Base-by-base conservation (phyloP, 2,888 invertebrate species). In the Dasypogon diadema region DNA sequence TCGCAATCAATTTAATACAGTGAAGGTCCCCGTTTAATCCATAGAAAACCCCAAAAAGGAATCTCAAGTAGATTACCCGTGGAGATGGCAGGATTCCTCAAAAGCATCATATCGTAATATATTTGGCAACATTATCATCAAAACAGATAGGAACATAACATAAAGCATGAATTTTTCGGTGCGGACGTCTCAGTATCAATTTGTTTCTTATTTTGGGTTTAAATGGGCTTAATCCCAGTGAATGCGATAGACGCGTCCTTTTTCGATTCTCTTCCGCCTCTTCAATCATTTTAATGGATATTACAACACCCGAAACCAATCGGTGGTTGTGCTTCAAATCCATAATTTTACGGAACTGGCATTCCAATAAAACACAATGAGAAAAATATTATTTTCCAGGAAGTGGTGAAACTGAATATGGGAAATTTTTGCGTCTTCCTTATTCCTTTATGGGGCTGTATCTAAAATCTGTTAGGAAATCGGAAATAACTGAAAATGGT, bases 251-350 rank as follows among this genome's bases (percentile, higher is more conserved):
- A 22, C 46, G 65, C 48, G 2, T 54, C 54, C 54, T 5, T 21
- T 54, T 22, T 54, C 18, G 54, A 54, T 18, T 22, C 54, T 16
- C 54, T 54, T 54, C 54, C 65, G 65, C 65, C 65, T 26, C 65
- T 48, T 68, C 65, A 68, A 68, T 68, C 65, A 68, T 68, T 68
- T 68, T 68, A 68, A 68, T 68, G 48, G 48, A 48, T 22, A 46
- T 68, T 68, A 48, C 48, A 48, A 48, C 48, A 10, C 48, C 48
- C 24, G 48, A 48, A 22, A 24, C 48, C 46, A n/a, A 68, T 68
- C 65, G 65, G 48, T 68, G 46, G 24, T 48, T 48, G 48, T 24
- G 46, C 65, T 48, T 10, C 22, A 48, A 22, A 48, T n/a, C 65
- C 48, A 68, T 68, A 68, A 68, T 68, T 68, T 68, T 48, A 68